Percentiles rank a stretch among this genome's conserved stretches.
phyloP scores from a whole-genome alignment of 2,797 vertebrate genomes.

The Simalia tracyae region DNA sequence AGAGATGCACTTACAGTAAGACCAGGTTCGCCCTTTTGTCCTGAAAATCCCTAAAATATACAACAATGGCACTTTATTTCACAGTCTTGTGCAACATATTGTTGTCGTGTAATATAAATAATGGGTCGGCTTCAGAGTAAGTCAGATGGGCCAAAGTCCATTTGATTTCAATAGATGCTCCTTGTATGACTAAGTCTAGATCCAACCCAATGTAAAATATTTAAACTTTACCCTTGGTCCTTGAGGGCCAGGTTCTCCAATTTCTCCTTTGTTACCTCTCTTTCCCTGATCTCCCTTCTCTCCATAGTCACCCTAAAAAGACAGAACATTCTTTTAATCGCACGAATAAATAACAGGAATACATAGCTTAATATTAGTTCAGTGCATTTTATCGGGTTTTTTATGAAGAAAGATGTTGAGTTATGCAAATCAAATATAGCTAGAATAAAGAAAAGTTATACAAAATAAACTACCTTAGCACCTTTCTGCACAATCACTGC shows the following conservation, averaged over 20 bases:
- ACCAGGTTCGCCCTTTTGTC: conserved; percentile 82
- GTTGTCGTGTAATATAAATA: background rate
- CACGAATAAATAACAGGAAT: background rate
- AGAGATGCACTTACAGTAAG: conserved; percentile 79
- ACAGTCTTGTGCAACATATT: background rate
- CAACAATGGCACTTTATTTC: conserved; percentile 45
- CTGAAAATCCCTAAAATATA: conserved; percentile 74
- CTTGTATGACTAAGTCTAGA: background rate
- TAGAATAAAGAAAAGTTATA: background rate
- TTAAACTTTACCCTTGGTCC: conserved; percentile 71
- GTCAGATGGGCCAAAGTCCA: background rate
- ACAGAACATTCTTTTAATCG: background rate
- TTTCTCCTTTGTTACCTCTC: conserved; percentile 80
- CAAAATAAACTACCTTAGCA: background rate
- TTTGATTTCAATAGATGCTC: background rate
- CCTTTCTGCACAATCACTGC: background rate
- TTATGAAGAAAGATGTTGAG: background rate
- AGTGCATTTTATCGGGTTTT: too few relatives aligned
- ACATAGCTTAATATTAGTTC: background rate
- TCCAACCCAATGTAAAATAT: conserved; percentile 3
- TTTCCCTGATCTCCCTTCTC: conserved; percentile 78
- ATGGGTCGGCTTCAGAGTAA: background rate
- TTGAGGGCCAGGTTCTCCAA: conserved; percentile 74
- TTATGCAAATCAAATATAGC: background rate
- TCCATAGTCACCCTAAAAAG: conserved; percentile 81